Evolutionary conservation across 2,113 vertebrate species (phyloP), one percentile per base, ranked within the genome.

Genomic region (Alexandromys fortis): DNA sequence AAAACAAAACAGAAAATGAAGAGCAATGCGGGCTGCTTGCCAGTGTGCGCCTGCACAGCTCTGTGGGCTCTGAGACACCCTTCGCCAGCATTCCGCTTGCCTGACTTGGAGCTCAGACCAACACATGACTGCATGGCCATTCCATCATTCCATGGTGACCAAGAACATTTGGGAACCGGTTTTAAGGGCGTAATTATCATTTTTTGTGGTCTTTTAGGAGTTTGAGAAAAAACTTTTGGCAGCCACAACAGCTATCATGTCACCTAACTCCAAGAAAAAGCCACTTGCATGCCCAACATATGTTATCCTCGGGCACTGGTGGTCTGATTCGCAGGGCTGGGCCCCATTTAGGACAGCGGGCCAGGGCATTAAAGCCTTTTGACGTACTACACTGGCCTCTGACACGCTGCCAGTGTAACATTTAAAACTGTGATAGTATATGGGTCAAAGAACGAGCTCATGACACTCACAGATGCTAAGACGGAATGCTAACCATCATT

Each of bases 251-350:
- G 52, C n/a, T 11, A 24, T 55, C 28, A 0, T 0, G 0, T 70
- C 22, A 55, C 73, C 35, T 81, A 89, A n/a, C 17, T 75, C 77
- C 58, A 35, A 65, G 93, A 61, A 86, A 47, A 7, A 70, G 75
- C 67, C 28, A 9, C 65, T 63, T 78, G 30, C 38, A 81, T 68
- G 81, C 79, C 96, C 89, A 90, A 55, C 65, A 12, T 79, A 96
- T 89, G 89, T 88, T 97, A 96, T 96, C 95, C 92, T 94, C 78
- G 93, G 94, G 79, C 77, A 85, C 13, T 11, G 45, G 55, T 67
- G 91, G 97, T 97, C 98, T 97, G 98, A 97, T 97, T 97, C 96
- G 91, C 94, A 92, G 93, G 11, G 0, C 96, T 88, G 73, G 42
- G 11, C 97, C 95, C 95, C 92, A 86, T 93, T 97, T 91, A 78